Conservation (phyloP, 1,140 invertebrate species). For the Phymorhynchus buccinoides region DNA sequence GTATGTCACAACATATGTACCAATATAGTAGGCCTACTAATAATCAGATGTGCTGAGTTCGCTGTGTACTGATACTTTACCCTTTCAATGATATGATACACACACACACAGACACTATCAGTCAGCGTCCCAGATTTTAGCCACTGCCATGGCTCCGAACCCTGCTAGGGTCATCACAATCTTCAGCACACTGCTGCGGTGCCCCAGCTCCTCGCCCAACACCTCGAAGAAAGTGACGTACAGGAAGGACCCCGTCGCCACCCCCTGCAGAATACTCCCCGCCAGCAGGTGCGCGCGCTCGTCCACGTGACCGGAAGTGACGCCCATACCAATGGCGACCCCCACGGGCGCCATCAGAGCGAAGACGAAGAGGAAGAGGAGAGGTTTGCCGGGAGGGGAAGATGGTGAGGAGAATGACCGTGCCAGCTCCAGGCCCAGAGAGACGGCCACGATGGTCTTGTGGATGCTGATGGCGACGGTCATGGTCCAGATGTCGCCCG, state of each 20-base stretch:
- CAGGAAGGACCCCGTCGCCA: constrained; percentile 91
- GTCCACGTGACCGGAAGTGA: constrained; percentile 64
- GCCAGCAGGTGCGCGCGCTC: constrained; percentile 62
- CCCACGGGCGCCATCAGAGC: constrained; percentile 80
- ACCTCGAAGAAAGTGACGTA: constrained; percentile 95
- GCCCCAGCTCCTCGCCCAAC: constrained; percentile 76
- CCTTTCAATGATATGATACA: too few species aligned
- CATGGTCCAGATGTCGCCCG: constrained; percentile 79
- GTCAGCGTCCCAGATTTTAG: constrained; percentile 45
- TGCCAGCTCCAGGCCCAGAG: constrained; percentile 80
- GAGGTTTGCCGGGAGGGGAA: constrained; percentile 75
- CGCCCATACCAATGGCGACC: constrained; percentile 77
- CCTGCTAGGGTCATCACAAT: constrained; percentile 48
- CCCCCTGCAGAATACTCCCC: constrained; percentile 76
- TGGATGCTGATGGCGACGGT: constrained; percentile 76
- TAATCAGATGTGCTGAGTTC: too few species aligned
- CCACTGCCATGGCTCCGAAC: constrained; percentile 47
- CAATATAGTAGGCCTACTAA: too few species aligned
- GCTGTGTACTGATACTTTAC: too few species aligned
- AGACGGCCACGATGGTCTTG: constrained; percentile 85
- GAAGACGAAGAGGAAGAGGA: constrained; percentile 71
- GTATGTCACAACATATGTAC: too few species aligned
- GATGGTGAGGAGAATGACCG: too few species aligned
- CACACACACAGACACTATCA: too few species aligned
- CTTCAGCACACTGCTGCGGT: constrained; percentile 34